Conservation (phyloP, 2,797 vertebrate species). For the Jordanella pulchra region DNA sequence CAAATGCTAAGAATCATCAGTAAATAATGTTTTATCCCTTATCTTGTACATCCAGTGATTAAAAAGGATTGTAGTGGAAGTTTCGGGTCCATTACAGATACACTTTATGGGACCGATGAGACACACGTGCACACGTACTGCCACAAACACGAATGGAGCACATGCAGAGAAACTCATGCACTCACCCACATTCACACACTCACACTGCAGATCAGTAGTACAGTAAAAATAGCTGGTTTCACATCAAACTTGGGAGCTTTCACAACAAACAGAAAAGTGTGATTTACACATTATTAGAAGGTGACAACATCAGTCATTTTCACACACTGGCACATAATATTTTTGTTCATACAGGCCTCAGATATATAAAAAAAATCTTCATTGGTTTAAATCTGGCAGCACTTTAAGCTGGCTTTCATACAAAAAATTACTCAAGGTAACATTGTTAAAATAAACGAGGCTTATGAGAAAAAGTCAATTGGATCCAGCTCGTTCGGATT, state of each 20-base stretch:
- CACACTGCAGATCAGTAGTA: neutral
- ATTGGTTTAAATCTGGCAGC: conserved; percentile 4
- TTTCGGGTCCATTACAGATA: conserved; percentile 38
- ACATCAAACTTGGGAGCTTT: conserved; percentile 16
- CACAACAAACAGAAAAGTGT: conserved; percentile 39
- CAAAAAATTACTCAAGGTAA: neutral
- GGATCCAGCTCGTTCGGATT: conserved; percentile 15
- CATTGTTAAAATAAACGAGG: conserved; percentile 12
- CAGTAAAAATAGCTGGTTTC: conserved; percentile 15
- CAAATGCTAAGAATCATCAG: conserved; percentile 67
- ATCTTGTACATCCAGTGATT: conserved; percentile 46
- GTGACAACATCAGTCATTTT: conserved; percentile 37
- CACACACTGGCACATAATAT: conserved; percentile 14
- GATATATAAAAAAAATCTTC: conserved; percentile 24
- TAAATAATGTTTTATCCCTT: conserved; percentile 55
- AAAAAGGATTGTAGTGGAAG: conserved; percentile 34
- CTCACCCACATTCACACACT: conserved; percentile 30
- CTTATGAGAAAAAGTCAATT: conserved; percentile 1
- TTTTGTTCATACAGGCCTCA: conserved; percentile 5
- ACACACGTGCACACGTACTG: conserved; percentile 50
- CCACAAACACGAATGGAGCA: conserved; percentile 30
- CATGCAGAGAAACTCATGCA: conserved; percentile 54
- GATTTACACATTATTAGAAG: conserved; percentile 33
- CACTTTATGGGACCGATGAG: conserved; percentile 31
- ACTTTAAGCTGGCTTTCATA: conserved; percentile 1